These are phyloP conservation scores for Dilophus febrilis DNA, from an alignment of 2,888 invertebrate species.

Conservation along the genomic window DNA sequence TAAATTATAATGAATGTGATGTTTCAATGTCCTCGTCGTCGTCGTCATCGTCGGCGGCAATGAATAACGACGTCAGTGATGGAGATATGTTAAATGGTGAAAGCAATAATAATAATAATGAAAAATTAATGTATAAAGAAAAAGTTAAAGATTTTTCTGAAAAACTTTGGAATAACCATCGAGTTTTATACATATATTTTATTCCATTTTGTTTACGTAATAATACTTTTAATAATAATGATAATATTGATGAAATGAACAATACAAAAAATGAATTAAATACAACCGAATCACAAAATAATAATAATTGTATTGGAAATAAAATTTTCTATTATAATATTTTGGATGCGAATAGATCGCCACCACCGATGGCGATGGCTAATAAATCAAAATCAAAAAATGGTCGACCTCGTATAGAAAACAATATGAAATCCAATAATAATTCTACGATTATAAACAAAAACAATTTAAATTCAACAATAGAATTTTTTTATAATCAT, in stretches of 20 bases:
- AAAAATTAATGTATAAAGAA: not conserved
- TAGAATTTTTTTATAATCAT: no score
- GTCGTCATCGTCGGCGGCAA: no score
- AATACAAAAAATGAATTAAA: not conserved
- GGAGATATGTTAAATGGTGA: no score
- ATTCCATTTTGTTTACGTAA: not conserved
- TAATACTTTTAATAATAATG: not conserved
- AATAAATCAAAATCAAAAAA: no score
- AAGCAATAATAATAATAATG: no score
- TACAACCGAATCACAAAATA: not conserved
- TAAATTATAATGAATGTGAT: not conserved
- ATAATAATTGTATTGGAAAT: not conserved
- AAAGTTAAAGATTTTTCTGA: constrained; percentile 2
- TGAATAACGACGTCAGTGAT: no score
- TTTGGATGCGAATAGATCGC: not conserved
- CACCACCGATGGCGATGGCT: no score
- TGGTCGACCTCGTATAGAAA: no score
- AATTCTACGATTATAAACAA: no score
- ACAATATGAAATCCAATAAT: no score
- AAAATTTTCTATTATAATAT: not conserved
- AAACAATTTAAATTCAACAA: no score
- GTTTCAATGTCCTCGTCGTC: no score
- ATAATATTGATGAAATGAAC: not conserved
- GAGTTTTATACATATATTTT: constrained; percentile 4
- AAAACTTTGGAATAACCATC: constrained; percentile 3